Evolutionary conservation across 2,113 vertebrate genomes (phyloP).

Genomic region (Taxidea taxus): DNA sequence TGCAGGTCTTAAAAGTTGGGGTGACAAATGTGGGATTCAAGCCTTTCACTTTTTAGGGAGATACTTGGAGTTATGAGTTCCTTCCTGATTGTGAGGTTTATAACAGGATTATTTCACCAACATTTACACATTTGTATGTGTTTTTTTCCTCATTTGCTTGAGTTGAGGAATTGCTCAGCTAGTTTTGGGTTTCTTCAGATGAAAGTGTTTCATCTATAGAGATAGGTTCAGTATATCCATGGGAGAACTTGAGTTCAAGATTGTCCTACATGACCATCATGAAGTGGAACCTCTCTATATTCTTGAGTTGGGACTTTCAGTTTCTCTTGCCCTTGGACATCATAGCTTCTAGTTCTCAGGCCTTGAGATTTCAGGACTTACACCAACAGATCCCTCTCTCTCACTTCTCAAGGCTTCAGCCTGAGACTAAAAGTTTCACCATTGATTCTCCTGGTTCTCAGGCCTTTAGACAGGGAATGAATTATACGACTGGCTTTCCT

Average conservation of each 20-base stretch:
- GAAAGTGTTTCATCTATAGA: not conserved
- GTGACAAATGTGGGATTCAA: not conserved
- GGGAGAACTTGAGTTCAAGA: not conserved
- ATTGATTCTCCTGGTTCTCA: not conserved
- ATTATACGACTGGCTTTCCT: not conserved
- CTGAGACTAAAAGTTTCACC: not conserved
- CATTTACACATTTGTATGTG: not conserved
- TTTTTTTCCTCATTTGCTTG: not conserved
- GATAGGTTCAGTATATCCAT: not conserved
- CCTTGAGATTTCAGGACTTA: not conserved
- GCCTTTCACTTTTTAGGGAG: not conserved
- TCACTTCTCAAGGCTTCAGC: not conserved
- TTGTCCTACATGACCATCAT: not conserved
- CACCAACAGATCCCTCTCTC: not conserved
- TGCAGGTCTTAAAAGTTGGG: not conserved
- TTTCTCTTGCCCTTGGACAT: not conserved
- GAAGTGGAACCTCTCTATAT: not conserved
- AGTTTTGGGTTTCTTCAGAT: not conserved
- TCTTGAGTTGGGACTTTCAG: not conserved
- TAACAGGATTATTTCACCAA: not conserved
- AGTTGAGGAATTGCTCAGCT: not conserved
- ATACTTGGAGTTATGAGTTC: not conserved
- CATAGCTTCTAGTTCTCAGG: not conserved
- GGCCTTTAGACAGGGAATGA: not conserved
- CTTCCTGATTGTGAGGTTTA: not conserved